Evolutionary conservation across 2,888 invertebrate genomes (phyloP).

Genomic region (Drosophila buzzatii): DNA sequence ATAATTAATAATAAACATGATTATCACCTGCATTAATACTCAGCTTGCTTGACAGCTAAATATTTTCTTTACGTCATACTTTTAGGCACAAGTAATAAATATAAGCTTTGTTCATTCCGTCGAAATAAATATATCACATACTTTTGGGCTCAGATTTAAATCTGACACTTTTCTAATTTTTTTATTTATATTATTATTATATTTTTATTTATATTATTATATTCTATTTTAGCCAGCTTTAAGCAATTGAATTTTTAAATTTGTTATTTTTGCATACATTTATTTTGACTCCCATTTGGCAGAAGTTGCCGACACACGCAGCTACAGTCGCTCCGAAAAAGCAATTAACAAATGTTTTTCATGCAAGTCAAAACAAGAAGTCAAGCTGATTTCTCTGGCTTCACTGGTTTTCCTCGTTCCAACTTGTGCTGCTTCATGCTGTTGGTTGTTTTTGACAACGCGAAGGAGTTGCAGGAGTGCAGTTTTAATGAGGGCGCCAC

Average conservation of each 20-base stretch:
- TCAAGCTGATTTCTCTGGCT: conserved; percentile 16
- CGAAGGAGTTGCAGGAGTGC: conserved; percentile 45
- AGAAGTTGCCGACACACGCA: not conserved
- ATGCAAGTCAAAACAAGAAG: conserved; percentile 44
- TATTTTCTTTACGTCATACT: not conserved
- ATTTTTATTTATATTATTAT: too few relatives aligned
- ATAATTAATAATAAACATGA: not conserved
- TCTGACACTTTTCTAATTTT: not conserved
- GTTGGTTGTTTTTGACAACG: conserved; percentile 67
- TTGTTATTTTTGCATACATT: not conserved
- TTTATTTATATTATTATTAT: too few relatives aligned
- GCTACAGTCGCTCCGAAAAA: conserved; percentile 45
- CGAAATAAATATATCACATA: not conserved
- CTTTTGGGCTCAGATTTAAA: not conserved
- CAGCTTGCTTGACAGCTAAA: too few relatives aligned
- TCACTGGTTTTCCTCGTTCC: not conserved
- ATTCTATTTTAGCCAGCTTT: not conserved
- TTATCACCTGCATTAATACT: not conserved
- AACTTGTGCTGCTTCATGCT: conserved; percentile 8
- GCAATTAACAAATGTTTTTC: conserved; percentile 73
- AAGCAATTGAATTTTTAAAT: too few relatives aligned
- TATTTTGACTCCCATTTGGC: not conserved
- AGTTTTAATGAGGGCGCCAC: conserved; percentile 76
- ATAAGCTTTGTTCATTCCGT: not conserved
- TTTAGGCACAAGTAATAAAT: not conserved